Percentiles rank a stretch among this genome's conserved stretches.
phyloP scores from a whole-genome alignment of 2,797 vertebrate species.

The Lophotriccus pileatus region DNA sequence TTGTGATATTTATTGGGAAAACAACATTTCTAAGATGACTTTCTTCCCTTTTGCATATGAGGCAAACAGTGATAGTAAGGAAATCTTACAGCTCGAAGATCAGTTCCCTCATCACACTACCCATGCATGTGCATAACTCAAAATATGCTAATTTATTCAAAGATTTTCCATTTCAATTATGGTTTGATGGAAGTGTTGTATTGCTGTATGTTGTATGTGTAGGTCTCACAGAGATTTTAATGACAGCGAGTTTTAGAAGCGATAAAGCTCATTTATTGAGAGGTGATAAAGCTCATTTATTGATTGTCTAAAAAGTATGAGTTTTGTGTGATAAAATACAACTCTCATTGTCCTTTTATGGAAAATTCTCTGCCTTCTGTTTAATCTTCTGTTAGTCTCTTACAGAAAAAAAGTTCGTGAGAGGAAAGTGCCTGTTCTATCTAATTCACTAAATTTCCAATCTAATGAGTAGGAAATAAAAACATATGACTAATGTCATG shows the following conservation, averaged over 20 bases:
- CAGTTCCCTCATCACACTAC: not conserved
- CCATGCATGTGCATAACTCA: not conserved
- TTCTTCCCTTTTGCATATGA: not conserved
- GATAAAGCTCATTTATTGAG: not conserved
- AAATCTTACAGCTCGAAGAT: not conserved
- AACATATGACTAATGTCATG: not conserved
- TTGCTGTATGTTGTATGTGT: not conserved
- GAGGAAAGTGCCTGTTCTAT: not conserved
- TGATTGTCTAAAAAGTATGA: not conserved
- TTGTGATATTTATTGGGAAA: not conserved
- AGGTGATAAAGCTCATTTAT: not conserved
- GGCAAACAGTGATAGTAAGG: not conserved
- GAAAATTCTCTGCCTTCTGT: not conserved
- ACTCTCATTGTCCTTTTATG: not conserved
- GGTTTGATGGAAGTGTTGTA: not conserved
- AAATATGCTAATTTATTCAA: not conserved
- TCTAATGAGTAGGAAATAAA: not conserved
- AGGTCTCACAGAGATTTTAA: not conserved
- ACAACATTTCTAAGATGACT: not conserved
- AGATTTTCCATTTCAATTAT: not conserved
- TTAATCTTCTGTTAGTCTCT: not conserved
- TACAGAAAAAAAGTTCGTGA: not conserved
- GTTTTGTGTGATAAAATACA: not conserved
- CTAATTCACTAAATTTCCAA: not conserved
- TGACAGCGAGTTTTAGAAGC: not conserved